Conservation (phyloP, 1,140 invertebrate genomes). For the Sitobion miscanthi region DNA sequence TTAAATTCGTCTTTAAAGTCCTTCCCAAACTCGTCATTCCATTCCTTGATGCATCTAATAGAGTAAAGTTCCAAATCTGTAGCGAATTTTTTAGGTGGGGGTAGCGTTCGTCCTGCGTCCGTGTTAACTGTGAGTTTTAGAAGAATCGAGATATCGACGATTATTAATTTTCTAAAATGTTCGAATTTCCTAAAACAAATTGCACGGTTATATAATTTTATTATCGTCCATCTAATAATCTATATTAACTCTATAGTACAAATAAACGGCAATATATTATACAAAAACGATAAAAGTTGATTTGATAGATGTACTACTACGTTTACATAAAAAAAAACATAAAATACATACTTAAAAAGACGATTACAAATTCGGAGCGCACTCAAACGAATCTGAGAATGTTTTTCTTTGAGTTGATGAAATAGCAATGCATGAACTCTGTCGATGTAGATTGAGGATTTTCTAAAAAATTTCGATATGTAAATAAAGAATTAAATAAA, state of each 20-base stretch:
- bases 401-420: constrained; percentile 65
- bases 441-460: constrained; percentile 65
- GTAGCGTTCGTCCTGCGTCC: constrained; percentile 64
- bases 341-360: constrained; percentile 64
- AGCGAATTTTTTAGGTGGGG: constrained; percentile 65
- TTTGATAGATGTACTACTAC: too few species aligned
- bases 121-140: constrained; percentile 65
- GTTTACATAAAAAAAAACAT: neutral
- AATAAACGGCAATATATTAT: neutral
- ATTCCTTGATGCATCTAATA: constrained; percentile 65
- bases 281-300: neutral
- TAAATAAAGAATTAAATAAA: neutral
- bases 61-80: constrained; percentile 64
- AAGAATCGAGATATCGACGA: constrained; percentile 65
- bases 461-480: constrained; percentile 61
- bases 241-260: neutral
- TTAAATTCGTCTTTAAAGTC: constrained; percentile 65
- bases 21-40: constrained; percentile 65
- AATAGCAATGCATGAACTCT: constrained; percentile 64
- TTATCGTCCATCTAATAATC: neutral
- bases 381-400: constrained; percentile 68
- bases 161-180: constrained; percentile 65
- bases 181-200: constrained; percentile 64
- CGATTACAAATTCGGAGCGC: constrained; percentile 67
- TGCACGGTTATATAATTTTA: neutral